Base-by-base conservation (phyloP, 1,140 invertebrate species). In the Drosophila carrolli region DNA sequence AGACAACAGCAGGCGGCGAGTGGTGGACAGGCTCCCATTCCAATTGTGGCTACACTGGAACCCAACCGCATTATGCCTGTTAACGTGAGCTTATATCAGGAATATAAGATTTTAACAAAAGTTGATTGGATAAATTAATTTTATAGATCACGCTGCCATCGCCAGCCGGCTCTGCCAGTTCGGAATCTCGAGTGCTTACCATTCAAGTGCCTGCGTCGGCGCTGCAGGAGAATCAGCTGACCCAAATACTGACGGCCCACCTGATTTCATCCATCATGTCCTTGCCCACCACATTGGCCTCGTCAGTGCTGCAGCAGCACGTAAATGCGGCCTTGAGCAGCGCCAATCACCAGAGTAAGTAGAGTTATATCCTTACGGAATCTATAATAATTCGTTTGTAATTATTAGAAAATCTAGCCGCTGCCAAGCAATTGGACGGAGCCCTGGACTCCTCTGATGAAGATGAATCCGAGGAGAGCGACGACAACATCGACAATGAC, bases 251-350 rank as follows among this genome's bases (percentile, higher is more conserved):
- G 57, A 96, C 96, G 19, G 96, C 96, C 29, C 96, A 96, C 29
- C 95, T 97, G 37, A 97, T 98, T 71, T 96, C 96, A 84, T 96
- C 96, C 1, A 97, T 97, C 47, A 97, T 98, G 94, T 95, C 95
- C 79, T 93, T 97, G 68, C 96, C 97, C 29, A 94, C 95, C 60
- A 94, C 95, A 37, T 91, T 97, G 82, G 96, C 97, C 51, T 96
- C 96, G 1, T 95, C 95, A 14, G 93, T 97, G 62, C 93, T 98
- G 16, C 97, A 97, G 82, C 96, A 97, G 85, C 97, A 98, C 92
- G 96, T 98, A 2, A 97, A 97, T 92, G 95, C 95, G 27, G 96
- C 96, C n/a, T 93, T 96, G 14, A 94, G 94, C 70, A 94, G 93
- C 47, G 93, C 94, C 82, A 92, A 93, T 61, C 88, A 85, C 53